These are phyloP conservation scores for Steinernema feltiae DNA, from an alignment of 1,140 invertebrate genomes.

Conservation along the genomic window DNA sequence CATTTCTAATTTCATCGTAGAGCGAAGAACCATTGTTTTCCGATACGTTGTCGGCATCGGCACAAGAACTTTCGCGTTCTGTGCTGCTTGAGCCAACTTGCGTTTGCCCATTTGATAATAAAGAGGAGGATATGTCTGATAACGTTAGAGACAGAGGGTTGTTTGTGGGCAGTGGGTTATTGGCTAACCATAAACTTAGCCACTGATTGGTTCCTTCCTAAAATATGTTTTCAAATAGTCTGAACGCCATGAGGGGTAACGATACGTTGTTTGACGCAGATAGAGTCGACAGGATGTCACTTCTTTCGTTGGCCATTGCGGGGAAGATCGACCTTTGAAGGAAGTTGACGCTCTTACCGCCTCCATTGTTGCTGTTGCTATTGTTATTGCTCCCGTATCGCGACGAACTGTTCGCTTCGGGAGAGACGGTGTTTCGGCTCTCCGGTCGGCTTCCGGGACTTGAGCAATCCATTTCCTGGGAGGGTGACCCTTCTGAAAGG, in stretches of 20 bases:
- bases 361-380: neutral
- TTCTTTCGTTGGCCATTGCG: neutral
- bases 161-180: slow-evolving; percentile 29
- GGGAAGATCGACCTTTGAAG: slow-evolving; percentile 3
- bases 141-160: neutral
- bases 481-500: neutral
- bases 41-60: neutral
- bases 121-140: neutral
- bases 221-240: neutral
- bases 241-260: neutral
- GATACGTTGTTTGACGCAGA: neutral
- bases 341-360: neutral
- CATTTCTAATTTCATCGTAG: neutral
- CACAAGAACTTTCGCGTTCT: neutral
- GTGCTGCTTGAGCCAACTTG: neutral
- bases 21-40: slow-evolving; percentile 8
- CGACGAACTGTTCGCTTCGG: neutral
- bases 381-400: neutral
- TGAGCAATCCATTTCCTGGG: slow-evolving; percentile 5
- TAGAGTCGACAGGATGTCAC: neutral
- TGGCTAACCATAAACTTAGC: slow-evolving; percentile 30
- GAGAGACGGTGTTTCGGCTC: neutral
- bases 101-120: neutral
- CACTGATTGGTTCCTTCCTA: slow-evolving; percentile 24
- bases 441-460: neutral